phyloP scores from a whole-genome alignment of 2,797 vertebrate genomes.

The Cyprinodon diabolis region DNA sequence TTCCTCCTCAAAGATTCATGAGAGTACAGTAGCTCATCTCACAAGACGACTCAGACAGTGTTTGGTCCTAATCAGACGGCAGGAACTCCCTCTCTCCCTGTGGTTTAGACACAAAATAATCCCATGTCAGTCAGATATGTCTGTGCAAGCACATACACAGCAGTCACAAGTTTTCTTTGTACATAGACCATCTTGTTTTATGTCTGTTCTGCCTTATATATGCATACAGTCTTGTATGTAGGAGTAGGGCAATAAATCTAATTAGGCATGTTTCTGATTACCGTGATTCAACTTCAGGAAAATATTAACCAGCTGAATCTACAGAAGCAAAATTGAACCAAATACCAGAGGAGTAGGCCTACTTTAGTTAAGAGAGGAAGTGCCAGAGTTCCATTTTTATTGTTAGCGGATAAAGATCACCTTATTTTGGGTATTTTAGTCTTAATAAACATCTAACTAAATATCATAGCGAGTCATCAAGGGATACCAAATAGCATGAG shows the following conservation, averaged over 20 bases:
- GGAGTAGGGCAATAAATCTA: slow-evolving; percentile 39
- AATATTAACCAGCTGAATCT: slow-evolving; percentile 72
- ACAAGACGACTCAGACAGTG: slow-evolving; percentile 31
- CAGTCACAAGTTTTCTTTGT: slow-evolving; percentile 23
- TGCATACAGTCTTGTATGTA: slow-evolving; percentile 18
- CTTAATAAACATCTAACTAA: slow-evolving; percentile 23
- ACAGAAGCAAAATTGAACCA: slow-evolving; percentile 64
- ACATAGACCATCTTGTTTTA: slow-evolving; percentile 31
- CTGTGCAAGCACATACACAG: slow-evolving; percentile 51
- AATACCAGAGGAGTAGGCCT: slow-evolving; percentile 32
- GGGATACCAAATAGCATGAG: slow-evolving; percentile 24
- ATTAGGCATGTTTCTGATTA: slow-evolving; percentile 77
- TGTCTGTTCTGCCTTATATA: slow-evolving; percentile 21
- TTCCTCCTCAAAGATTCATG: slow-evolving; percentile 40
- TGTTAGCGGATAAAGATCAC: slow-evolving; percentile 1
- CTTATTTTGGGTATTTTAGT: slow-evolving; percentile 57
- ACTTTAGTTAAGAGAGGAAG: slow-evolving; percentile 34
- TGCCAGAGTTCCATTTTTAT: not conserved
- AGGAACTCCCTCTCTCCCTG: slow-evolving; percentile 50
- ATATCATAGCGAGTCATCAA: slow-evolving; percentile 18
- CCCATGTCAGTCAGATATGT: slow-evolving; percentile 56
- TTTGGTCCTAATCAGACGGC: slow-evolving; percentile 61
- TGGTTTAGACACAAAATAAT: slow-evolving; percentile 66
- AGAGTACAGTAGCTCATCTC: slow-evolving; percentile 30
- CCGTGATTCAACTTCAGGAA: slow-evolving; percentile 65